Base-by-base conservation (phyloP, 2,888 invertebrate species). In the Holacanthella duospinosa region DNA sequence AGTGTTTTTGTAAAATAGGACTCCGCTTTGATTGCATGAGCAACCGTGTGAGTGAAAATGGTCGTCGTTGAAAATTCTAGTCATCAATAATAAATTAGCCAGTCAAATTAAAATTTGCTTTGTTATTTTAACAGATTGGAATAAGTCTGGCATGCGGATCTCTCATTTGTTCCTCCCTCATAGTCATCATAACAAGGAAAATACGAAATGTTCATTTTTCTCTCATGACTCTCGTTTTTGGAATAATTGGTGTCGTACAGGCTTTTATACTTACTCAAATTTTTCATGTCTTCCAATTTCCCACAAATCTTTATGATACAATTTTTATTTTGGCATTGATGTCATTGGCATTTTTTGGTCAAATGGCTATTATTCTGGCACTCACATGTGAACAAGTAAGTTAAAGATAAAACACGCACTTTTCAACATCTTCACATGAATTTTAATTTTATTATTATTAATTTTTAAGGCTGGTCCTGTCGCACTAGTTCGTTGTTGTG, bases 401-500 rank as follows among this genome's bases (percentile, higher is more conserved):
- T 36, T 6, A 16, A 36, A 36, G n/a, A n/a, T n/a, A n/a, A n/a
- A n/a, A n/a, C n/a, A n/a, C n/a, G n/a, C n/a, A n/a, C n/a, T n/a
- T n/a, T n/a, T n/a, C n/a, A n/a, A n/a, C n/a, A n/a, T n/a, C n/a
- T n/a, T n/a, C n/a, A n/a, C n/a, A n/a, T n/a, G n/a, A n/a, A n/a
- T n/a, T n/a, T n/a, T n/a, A n/a, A n/a, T 36, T 36, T 36, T 6
- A 16, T 36, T 36, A 6, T 36, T 36, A 9, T 55, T 21, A 21
- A 16, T 21, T n/a, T 48, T 48, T 21, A 9, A 48, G 78, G 93
- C 92, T 6, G 92, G 93, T 0, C 91, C 92, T 26, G 92, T 93
- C 1, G 88, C 93, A 0, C 89, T 93, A 66, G 90, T 92, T 19
- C 82, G 93, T 28, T 90, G 90, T 62, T 88, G 89, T 19, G 92